phyloP scores from a whole-genome alignment of 37 sponge, comb jelly and placozoan genomes.

The Beroe ovata region DNA sequence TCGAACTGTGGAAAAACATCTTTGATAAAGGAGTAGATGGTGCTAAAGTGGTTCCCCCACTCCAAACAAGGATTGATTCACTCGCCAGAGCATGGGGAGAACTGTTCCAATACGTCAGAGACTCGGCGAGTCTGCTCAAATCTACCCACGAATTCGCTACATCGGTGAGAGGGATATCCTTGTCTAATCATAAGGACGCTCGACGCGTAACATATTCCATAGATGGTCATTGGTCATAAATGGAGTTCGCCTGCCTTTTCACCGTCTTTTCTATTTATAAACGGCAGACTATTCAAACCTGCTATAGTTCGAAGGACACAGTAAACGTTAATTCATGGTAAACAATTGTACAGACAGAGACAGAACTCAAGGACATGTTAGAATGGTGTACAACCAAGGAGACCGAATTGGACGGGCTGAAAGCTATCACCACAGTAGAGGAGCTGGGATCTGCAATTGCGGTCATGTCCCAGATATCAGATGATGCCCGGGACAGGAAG shows the following conservation, averaged over 20 bases:
- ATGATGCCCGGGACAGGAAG: slow-evolving; percentile 30
- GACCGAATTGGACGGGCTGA: not conserved
- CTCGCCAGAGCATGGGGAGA: not conserved
- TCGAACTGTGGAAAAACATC: slow-evolving; percentile 50
- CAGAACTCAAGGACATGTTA: not conserved
- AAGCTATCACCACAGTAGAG: slow-evolving; percentile 1
- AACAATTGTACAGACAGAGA: slow-evolving; percentile 10
- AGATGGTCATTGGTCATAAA: too few relatives aligned
- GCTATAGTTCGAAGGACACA: too few relatives aligned
- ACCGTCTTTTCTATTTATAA: too few relatives aligned
- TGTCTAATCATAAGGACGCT: too few relatives aligned
- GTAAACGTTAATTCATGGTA: too few relatives aligned
- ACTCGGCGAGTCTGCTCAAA: not conserved
- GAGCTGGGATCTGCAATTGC: not conserved
- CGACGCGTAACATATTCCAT: too few relatives aligned
- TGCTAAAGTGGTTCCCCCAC: not conserved
- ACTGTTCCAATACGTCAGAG: not conserved
- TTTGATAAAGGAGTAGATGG: slow-evolving; percentile 50
- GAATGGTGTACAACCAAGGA: slow-evolving; percentile 33
- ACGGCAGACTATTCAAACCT: too few relatives aligned
- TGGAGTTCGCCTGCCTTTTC: too few relatives aligned
- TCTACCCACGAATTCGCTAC: not conserved
- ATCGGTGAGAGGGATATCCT: too few relatives aligned
- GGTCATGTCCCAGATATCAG: not conserved
- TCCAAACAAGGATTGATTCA: not conserved